A percentile compares a stretch with the other conserved stretches of the same genome.
phyloP scores from a whole-genome alignment of 2,888 invertebrate genomes.

The Drosophila trichaetosa region DNA sequence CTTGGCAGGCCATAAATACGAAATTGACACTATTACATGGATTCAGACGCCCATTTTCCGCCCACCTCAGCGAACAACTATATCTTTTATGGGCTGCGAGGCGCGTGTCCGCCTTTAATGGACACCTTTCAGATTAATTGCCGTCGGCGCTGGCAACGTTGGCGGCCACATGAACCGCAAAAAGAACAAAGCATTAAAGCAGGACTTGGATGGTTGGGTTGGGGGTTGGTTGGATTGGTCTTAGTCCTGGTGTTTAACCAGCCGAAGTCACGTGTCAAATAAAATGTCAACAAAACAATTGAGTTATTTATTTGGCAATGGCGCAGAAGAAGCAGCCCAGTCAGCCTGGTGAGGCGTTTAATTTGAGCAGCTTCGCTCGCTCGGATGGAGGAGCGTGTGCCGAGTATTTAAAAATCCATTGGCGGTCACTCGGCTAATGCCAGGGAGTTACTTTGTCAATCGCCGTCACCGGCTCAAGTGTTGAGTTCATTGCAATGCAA shows the following conservation, averaged over 20 bases:
- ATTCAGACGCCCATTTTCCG: slow-evolving; percentile 21
- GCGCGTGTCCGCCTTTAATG: slow-evolving; percentile 76
- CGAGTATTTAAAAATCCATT: slow-evolving; percentile 80
- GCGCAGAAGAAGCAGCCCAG: slow-evolving; percentile 27
- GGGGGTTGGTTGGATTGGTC: neutral
- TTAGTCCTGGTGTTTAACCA: slow-evolving; percentile 69
- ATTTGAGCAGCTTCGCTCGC: slow-evolving; percentile 50
- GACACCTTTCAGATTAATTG: slow-evolving; percentile 83
- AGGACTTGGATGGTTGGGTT: slow-evolving; percentile 3
- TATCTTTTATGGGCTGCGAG: slow-evolving; percentile 53
- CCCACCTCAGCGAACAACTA: slow-evolving; percentile 20
- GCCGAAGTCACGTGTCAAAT: slow-evolving; percentile 84
- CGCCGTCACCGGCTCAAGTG: slow-evolving; percentile 64
- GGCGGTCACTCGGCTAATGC: slow-evolving; percentile 76
- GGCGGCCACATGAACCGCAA: slow-evolving; percentile 79
- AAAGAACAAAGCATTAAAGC: slow-evolving; percentile 78
- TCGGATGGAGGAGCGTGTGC: slow-evolving; percentile 53
- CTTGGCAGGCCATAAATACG: slow-evolving; percentile 66
- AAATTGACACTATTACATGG: slow-evolving; percentile 77
- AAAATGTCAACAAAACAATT: slow-evolving; percentile 85
- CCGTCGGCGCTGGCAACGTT: slow-evolving; percentile 62
- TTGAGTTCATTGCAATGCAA: slow-evolving; percentile 77
- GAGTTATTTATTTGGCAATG: slow-evolving; percentile 83
- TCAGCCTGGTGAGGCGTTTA: slow-evolving; percentile 64
- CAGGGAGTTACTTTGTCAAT: slow-evolving; percentile 79